Conservation (phyloP, 1,140 invertebrate genomes). For the Drosophila nannoptera region DNA sequence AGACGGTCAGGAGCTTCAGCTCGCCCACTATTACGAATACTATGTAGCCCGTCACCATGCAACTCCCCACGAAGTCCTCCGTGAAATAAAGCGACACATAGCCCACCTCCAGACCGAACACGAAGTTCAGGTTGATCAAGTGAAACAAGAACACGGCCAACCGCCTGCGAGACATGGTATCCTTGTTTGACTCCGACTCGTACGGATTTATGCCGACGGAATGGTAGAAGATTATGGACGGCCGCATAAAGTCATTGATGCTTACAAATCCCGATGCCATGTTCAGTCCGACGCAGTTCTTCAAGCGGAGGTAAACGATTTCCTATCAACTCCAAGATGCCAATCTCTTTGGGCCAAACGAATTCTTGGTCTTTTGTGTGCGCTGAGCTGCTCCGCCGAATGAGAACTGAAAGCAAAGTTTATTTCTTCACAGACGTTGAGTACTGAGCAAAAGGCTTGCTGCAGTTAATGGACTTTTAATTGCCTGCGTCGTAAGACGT, state of each 20-base stretch:
- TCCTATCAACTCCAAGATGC: too few relatives aligned
- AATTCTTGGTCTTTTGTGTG: too few relatives aligned
- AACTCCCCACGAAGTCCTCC: constrained; percentile 53
- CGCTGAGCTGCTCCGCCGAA: too few relatives aligned
- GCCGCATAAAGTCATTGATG: constrained; percentile 43
- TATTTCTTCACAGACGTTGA: too few relatives aligned
- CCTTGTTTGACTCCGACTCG: neutral
- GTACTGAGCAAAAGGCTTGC: too few relatives aligned
- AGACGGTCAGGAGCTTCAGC: constrained; percentile 54
- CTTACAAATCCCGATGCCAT: too few relatives aligned
- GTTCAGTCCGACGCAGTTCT: too few relatives aligned
- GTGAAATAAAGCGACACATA: constrained; percentile 4
- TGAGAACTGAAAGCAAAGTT: too few relatives aligned
- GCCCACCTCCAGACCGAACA: constrained; percentile 21
- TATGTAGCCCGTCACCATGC: constrained; percentile 54
- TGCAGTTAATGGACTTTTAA: too few relatives aligned
- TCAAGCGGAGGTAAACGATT: too few relatives aligned
- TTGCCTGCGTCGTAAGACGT: too few relatives aligned
- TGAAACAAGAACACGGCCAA: constrained; percentile 16
- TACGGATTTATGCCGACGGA: constrained; percentile 48
- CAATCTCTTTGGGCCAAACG: too few relatives aligned
- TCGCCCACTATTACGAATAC: constrained; percentile 52
- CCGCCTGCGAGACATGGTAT: neutral
- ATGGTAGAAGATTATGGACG: constrained; percentile 41
- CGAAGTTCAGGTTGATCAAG: constrained; percentile 38